Evolutionary conservation across 2,797 vertebrate genomes (phyloP).

Genomic region (Fringilla coelebs): DNA sequence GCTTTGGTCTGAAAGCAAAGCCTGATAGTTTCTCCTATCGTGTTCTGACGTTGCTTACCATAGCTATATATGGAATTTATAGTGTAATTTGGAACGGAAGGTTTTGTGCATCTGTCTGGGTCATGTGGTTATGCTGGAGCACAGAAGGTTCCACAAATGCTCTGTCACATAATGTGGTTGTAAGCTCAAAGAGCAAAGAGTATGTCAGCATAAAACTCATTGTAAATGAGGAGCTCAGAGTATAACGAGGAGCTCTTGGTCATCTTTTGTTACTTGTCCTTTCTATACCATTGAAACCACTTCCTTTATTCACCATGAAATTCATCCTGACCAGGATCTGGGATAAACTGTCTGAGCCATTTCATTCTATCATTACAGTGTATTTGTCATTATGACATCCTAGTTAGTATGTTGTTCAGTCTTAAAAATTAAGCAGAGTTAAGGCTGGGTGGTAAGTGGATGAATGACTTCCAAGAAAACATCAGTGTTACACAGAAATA

Average conservation of each 20-base stretch:
- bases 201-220: neutral
- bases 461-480: neutral
- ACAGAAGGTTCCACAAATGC: neutral
- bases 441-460: neutral
- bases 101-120: neutral
- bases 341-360: neutral
- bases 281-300: neutral
- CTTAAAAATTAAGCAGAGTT: neutral
- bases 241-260: neutral
- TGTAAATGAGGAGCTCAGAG: neutral
- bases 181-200: neutral
- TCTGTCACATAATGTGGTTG: neutral
- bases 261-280: neutral
- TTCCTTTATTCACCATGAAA: neutral
- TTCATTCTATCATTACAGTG: neutral
- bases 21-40: neutral
- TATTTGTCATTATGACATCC: neutral
- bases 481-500: neutral
- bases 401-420: neutral
- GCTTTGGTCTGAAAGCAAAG: neutral
- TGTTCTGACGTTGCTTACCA: neutral
- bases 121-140: neutral
- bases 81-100: neutral
- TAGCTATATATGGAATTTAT: neutral
- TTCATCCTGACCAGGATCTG: neutral